phyloP scores from a whole-genome alignment of 2,888 invertebrate genomes.

The Apamea epomidion region DNA sequence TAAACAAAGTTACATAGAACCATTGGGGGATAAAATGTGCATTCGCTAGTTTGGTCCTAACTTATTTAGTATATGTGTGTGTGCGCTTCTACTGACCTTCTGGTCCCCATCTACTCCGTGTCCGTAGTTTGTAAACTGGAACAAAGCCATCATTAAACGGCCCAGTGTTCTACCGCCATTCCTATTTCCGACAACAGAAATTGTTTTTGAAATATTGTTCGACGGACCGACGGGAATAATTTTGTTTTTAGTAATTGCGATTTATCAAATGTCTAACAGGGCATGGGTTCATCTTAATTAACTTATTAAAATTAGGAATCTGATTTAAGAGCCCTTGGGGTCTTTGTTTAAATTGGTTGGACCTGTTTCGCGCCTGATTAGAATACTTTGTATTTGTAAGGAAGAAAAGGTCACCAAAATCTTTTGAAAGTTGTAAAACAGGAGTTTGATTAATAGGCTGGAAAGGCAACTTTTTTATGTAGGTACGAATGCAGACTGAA shows the following conservation, averaged over 20 bases:
- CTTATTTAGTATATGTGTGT: too few relatives aligned
- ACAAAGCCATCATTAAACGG: constrained; percentile 73
- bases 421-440: background rate
- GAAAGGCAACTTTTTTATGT: background rate
- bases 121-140: constrained; percentile 56
- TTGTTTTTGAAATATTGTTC: constrained; percentile 73
- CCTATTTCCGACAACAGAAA: constrained; percentile 74
- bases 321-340: constrained; percentile 42
- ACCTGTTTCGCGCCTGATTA: background rate
- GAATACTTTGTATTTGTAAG: constrained; percentile 9
- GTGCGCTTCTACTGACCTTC: background rate
- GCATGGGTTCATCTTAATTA: constrained; percentile 48
- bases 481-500: background rate
- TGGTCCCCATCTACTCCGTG: background rate
- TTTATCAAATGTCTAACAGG: constrained; percentile 55
- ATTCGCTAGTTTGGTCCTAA: background rate
- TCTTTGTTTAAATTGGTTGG: constrained; percentile 33
- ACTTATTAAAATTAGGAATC: constrained; percentile 55
- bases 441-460: background rate
- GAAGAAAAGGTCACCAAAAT: background rate
- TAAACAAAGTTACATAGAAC: background rate
- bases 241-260: constrained; percentile 57
- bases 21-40: background rate
- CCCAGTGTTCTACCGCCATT: constrained; percentile 66
- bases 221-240: constrained; percentile 60